phyloP scores from a whole-genome alignment of 2,888 invertebrate genomes.

The Idaea dimidiata region DNA sequence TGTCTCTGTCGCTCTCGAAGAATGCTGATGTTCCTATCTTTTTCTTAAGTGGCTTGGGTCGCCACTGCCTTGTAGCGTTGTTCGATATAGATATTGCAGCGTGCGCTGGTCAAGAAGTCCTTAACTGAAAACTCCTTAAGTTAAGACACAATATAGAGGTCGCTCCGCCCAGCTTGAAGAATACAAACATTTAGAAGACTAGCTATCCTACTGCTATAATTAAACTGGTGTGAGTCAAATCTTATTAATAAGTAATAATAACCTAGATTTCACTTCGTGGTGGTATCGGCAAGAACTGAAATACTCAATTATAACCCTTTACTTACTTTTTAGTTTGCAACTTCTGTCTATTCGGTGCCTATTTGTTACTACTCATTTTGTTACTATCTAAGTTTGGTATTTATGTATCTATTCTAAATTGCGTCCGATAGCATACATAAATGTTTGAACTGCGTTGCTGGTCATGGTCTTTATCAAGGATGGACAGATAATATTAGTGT shows the following conservation, averaged over 20 bases:
- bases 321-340: too few relatives aligned
- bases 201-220: too few relatives aligned
- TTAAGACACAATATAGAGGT: neutral
- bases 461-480: neutral
- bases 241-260: too few relatives aligned
- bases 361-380: too few relatives aligned
- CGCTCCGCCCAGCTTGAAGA: neutral
- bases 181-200: too few relatives aligned
- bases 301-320: too few relatives aligned
- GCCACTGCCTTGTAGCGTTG: slow-evolving; percentile 11
- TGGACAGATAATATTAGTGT: neutral
- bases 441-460: neutral
- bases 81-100: slow-evolving; percentile 3
- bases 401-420: neutral
- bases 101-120: neutral
- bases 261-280: neutral
- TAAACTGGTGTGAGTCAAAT: too few relatives aligned
- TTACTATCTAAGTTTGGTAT: neutral
- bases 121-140: neutral
- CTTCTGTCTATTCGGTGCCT: too few relatives aligned
- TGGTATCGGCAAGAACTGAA: neutral
- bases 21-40: slow-evolving; percentile 29
- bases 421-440: neutral
- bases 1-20: slow-evolving; percentile 56
- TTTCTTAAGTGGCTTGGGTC: slow-evolving; percentile 27